Evolutionary conservation across 2,113 vertebrate genomes (phyloP).

Genomic region (Madoqua kirkii): DNA sequence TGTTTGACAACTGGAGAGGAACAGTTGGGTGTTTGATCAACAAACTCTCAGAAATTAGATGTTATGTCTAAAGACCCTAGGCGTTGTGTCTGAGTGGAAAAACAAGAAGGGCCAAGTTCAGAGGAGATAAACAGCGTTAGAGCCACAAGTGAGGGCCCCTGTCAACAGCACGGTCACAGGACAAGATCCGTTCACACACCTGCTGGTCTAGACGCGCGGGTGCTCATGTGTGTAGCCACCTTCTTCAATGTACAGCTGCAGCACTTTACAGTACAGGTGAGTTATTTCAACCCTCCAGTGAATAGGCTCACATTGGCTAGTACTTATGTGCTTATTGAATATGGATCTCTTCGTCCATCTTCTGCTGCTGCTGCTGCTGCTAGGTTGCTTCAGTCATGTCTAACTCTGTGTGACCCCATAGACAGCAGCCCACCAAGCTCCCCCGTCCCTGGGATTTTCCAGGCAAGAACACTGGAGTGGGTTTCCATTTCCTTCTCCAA

Average conservation of each 20-base stretch:
- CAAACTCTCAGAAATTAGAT: not conserved
- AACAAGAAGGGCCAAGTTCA: not conserved
- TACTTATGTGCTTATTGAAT: not conserved
- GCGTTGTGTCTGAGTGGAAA: not conserved
- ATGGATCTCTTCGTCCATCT: not conserved
- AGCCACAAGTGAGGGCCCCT: too few relatives aligned
- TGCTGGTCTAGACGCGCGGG: not conserved
- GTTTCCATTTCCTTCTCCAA: too few relatives aligned
- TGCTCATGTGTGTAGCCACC: rapidly evolving
- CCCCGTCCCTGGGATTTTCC: too few relatives aligned
- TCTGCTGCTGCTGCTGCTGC: too few relatives aligned
- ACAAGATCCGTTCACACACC: not conserved
- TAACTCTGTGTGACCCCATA: too few relatives aligned
- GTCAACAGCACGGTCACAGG: too few relatives aligned
- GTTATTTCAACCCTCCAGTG: not conserved
- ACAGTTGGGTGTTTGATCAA: not conserved
- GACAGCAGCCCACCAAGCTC: too few relatives aligned
- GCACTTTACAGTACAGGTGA: not conserved
- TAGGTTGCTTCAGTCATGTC: too few relatives aligned
- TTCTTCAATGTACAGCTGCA: not conserved
- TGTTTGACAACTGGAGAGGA: not conserved
- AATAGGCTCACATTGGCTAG: not conserved
- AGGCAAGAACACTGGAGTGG: too few relatives aligned
- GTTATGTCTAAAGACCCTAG: not conserved
- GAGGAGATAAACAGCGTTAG: not conserved